Evolutionary conservation across 37 sponge, comb jelly and placozoan species (phyloP), one percentile per base, ranked within the genome.

Genomic region (Geodia barretti): DNA sequence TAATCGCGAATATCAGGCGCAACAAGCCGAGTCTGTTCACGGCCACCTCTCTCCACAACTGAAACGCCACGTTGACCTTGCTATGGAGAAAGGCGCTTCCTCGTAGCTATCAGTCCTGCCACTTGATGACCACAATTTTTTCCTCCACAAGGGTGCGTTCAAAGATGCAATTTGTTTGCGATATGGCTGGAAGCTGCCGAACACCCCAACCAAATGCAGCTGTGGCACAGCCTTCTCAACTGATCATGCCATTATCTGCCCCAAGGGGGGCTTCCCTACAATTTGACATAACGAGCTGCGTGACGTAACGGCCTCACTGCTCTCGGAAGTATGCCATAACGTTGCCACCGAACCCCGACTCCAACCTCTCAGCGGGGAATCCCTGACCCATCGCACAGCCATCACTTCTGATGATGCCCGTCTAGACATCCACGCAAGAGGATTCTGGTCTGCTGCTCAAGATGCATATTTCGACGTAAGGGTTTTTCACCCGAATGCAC

Each of bases 401-500:
- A 80, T 41, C 68, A 79, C 68, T 42, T 32, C 41, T 19, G 62
- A 80, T 28, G 39, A 40, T 32, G 81, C 81, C 21, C 81, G 81
- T 23, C 34, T 71, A 14, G 81, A 80, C 35, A 80, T 80, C 24
- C 35, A 26, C 26, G 81, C 81, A 30, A 58, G 61, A 70, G 81
- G 82, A 30, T 80, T 80, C 72, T 80, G 81, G 81, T 35, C 54
- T 32, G n/a, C 33, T 21, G 11, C 28, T 4, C 38, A 80, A 60
- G 60, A 59, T 69, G 81, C 71, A 80, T 80, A 71, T 59, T 80
- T 80, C 62, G 73, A 82, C 73, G 82, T 82, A 63, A 33, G 73
- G 82, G 82, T 82, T 34, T 82, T 82, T 63, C 36, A 82, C 64
- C 73, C 82, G 30, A 73, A 82, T 40, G 82, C 82, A 34, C 65